phyloP scores from a whole-genome alignment of 1,140 invertebrate genomes.

The Euura saliciscinereae region DNA sequence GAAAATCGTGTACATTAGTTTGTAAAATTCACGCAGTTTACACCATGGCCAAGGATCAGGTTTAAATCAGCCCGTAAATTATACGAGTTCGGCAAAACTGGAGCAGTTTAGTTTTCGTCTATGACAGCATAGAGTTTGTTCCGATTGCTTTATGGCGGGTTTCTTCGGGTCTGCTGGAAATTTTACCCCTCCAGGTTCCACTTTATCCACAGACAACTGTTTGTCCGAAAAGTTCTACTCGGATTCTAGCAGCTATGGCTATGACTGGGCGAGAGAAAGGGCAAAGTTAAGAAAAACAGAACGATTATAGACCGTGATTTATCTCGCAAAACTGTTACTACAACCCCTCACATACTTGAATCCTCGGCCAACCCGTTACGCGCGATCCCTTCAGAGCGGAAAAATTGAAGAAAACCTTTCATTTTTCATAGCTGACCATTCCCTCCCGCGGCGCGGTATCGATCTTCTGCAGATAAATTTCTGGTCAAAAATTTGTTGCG shows the following conservation, averaged over 20 bases:
- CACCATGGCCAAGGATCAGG: no score
- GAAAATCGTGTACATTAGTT: constrained; percentile 21
- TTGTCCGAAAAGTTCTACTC: neutral
- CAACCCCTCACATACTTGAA: no score
- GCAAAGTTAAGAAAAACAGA: neutral
- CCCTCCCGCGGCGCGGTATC: no score
- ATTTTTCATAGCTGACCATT: no score
- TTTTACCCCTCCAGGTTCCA: no score
- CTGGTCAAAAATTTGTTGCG: no score
- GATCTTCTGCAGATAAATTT: no score
- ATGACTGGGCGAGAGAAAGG: neutral
- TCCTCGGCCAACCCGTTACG: no score
- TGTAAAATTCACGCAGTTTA: constrained; percentile 14
- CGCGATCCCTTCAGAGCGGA: no score
- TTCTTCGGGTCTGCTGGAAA: neutral
- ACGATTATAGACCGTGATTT: neutral
- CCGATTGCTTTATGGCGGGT: neutral
- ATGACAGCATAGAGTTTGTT: neutral
- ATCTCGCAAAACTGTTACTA: no score
- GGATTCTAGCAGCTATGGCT: neutral
- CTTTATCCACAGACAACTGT: neutral
- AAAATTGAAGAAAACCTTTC: no score
- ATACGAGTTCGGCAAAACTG: neutral
- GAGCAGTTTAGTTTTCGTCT: neutral
- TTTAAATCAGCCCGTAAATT: neutral